Base-by-base conservation (phyloP, 2,888 invertebrate genomes). In the Drosophila percnosoma region DNA sequence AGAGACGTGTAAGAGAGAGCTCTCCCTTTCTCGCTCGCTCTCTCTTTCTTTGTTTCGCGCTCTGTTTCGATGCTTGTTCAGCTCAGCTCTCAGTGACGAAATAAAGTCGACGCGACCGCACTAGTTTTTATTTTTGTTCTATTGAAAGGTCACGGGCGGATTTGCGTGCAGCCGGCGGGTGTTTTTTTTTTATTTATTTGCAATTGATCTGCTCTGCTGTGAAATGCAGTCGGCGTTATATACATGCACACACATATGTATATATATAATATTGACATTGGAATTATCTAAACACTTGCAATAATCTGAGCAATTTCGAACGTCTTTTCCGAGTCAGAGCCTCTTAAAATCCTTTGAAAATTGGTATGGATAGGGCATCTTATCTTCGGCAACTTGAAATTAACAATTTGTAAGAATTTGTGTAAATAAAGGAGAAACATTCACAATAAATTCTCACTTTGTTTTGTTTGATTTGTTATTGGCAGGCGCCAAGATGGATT, bases 401-500 rank as follows among this genome's bases (percentile, higher is more conserved):
- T 4, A 11, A n/a, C 2, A 10, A 5, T 45, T 45, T 15, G 13
- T 7, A 24, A 2, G 15, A 4, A 45, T 4, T 45, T 45, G 13
- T 24, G 15, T 4, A 24, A 45, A 4, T 45, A 15, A 24, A 15
- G 15, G 13, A 45, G 21, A 21, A 21, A 45, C 7, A 21, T 15
- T 21, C 7, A 15, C 1, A 45, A 24, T 24, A 45, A 45, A 8
- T 15, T 10, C 7, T 55, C 18, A 11, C 63, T n/a, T 45, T 45
- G n/a, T 10, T 33, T 29, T 57, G 33, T 53, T 58, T 40, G 18
- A 21, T 40, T 65, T 61, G 7, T 51, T 57, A 24, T 42, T 62
- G 29, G 8, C 59, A 74, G 75, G 68, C 74, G 69, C 65, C 74
- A 83, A 68, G 36, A 92, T 92, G 92, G 91, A 92, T 73, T 92